Evolutionary conservation across 1,140 invertebrate species (phyloP).

Genomic region (Steinernema feltiae): DNA sequence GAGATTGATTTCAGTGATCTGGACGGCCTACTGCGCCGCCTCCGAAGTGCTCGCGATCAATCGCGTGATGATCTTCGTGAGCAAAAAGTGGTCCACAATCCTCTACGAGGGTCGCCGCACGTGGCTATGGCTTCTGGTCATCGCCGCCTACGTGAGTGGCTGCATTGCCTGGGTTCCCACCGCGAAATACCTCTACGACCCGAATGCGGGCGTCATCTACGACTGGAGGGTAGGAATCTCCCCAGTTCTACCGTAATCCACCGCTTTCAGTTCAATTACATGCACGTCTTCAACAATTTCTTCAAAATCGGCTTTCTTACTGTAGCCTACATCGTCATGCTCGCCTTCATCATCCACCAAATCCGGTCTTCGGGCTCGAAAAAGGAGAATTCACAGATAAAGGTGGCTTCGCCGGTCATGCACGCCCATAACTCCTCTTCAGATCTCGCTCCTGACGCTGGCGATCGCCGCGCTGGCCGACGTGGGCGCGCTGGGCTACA

Average conservation of each 20-base stretch:
- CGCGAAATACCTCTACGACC: slow-evolving; percentile 6
- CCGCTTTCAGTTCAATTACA: background rate
- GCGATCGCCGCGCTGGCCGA: background rate
- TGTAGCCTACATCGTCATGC: background rate
- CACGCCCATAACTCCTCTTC: background rate
- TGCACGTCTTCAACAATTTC: slow-evolving; percentile 7
- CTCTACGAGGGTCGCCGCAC: slow-evolving; percentile 19
- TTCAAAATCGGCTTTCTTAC: slow-evolving; percentile 1
- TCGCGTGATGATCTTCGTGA: slow-evolving; percentile 18
- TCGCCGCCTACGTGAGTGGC: background rate
- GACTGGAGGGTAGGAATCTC: background rate
- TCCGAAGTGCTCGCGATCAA: slow-evolving; percentile 14
- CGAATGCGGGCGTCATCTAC: background rate
- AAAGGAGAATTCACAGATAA: background rate
- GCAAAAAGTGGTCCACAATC: background rate
- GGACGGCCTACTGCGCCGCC: slow-evolving; percentile 7
- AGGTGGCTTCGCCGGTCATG: background rate
- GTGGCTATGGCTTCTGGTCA: slow-evolving; percentile 11
- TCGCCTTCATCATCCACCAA: background rate
- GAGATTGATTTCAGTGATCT: slow-evolving; percentile 14
- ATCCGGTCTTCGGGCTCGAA: background rate
- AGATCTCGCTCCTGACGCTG: background rate
- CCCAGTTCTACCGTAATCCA: background rate
- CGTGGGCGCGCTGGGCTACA: background rate
- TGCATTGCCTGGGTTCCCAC: slow-evolving; percentile 1